A percentile compares a stretch with the other conserved stretches of the same genome.
These are phyloP conservation scores for Halcyon smyrnensis DNA, from an alignment of 2,797 vertebrate genomes.

Conservation along the genomic window DNA sequence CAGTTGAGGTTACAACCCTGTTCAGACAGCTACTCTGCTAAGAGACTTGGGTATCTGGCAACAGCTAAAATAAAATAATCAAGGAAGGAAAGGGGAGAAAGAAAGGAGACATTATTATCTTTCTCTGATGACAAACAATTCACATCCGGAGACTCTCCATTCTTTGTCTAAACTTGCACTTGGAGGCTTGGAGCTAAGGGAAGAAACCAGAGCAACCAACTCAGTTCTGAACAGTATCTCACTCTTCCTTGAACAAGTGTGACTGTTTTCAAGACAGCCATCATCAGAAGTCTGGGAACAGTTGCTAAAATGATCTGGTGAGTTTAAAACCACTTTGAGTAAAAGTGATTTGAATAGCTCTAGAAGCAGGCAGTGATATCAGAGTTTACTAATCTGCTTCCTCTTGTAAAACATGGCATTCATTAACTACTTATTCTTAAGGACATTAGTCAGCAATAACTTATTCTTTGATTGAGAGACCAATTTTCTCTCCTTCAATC, in stretches of 20 bases:
- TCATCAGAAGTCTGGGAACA: background rate
- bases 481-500: slow-evolving; percentile 28
- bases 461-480: slow-evolving; percentile 32
- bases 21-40: background rate
- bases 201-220: background rate
- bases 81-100: background rate
- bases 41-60: background rate
- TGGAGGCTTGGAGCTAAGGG: background rate
- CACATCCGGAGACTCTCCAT: background rate
- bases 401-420: slow-evolving; percentile 41
- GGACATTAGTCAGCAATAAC: slow-evolving; percentile 1
- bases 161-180: background rate
- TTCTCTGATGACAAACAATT: background rate
- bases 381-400: slow-evolving; percentile 21
- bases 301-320: background rate
- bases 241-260: background rate
- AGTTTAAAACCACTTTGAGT: slow-evolving; percentile 41
- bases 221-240: background rate
- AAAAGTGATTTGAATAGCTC: slow-evolving; percentile 31
- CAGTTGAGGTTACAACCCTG: background rate
- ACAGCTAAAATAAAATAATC: background rate
- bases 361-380: background rate
- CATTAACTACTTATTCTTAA: slow-evolving; percentile 60
- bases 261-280: background rate
- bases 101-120: background rate